Evolutionary conservation across 2,113 vertebrate species (phyloP).

Genomic region (Myrmecophaga tridactyla): DNA sequence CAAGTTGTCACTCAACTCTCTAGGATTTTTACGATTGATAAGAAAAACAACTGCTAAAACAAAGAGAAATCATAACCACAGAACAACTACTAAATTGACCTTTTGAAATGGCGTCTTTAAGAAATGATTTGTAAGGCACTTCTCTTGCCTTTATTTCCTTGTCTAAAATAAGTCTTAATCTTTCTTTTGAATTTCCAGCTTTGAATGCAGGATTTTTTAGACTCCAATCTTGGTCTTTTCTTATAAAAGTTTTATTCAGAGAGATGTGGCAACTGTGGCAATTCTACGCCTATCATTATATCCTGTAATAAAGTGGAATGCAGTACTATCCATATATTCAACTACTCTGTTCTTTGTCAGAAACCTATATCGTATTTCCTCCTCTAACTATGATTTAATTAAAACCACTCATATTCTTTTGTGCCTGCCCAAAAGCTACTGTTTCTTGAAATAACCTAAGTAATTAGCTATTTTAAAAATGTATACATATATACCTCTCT

Average conservation of each 20-base stretch:
- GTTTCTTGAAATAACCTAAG: slow-evolving; percentile 66
- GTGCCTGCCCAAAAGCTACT: slow-evolving; percentile 49
- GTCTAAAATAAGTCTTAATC: background rate
- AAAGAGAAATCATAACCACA: background rate
- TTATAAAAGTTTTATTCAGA: slow-evolving; percentile 35
- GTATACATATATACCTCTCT: slow-evolving; percentile 4
- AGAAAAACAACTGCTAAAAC: slow-evolving; percentile 6
- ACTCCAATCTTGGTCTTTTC: background rate
- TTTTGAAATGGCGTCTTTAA: background rate
- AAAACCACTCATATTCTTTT: slow-evolving; percentile 71
- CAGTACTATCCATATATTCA: background rate
- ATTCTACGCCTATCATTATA: background rate
- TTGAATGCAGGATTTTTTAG: background rate
- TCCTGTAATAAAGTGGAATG: background rate
- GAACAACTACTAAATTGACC: background rate
- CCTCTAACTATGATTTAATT: slow-evolving; percentile 64
- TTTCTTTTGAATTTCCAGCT: background rate
- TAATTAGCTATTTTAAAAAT: slow-evolving; percentile 47
- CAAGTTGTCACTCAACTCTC: slow-evolving; percentile 1
- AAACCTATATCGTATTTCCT: slow-evolving; percentile 62
- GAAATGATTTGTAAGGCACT: background rate
- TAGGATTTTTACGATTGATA: background rate
- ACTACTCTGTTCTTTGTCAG: slow-evolving; percentile 51
- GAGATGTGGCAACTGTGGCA: slow-evolving; percentile 10
- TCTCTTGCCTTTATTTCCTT: background rate